These are phyloP conservation scores for Heliconius melpomene DNA, from an alignment of 1,140 invertebrate genomes.

Conservation along the genomic window DNA sequence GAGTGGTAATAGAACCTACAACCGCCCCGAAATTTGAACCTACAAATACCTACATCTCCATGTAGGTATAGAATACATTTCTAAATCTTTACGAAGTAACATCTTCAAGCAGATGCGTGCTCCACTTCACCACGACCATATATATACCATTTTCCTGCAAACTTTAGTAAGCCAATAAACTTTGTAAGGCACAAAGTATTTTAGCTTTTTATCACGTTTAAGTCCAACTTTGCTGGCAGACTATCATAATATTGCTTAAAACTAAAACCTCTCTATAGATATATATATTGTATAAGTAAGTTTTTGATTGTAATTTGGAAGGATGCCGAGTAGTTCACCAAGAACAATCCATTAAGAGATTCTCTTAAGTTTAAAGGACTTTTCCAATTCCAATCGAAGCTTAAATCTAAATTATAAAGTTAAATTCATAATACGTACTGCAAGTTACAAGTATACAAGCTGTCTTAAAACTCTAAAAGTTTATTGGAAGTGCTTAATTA, in stretches of 20 bases:
- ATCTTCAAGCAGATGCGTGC: not conserved
- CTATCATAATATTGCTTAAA: constrained; percentile 13
- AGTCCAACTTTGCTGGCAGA: not conserved
- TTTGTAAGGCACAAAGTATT: not conserved
- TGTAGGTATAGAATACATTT: not conserved
- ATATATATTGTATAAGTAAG: constrained; percentile 18
- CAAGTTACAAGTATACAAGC: constrained; percentile 37
- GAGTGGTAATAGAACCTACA: too few relatives aligned
- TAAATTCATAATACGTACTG: constrained; percentile 40
- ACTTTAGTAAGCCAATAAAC: not conserved
- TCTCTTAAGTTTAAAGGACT: constrained; percentile 38
- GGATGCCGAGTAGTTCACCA: constrained; percentile 39
- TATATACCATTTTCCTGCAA: constrained; percentile 1
- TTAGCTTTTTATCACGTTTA: constrained; percentile 4
- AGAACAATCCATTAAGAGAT: constrained; percentile 41
- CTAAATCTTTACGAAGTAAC: not conserved
- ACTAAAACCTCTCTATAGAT: constrained; percentile 21
- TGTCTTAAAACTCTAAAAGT: constrained; percentile 29
- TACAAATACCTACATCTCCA: not conserved
- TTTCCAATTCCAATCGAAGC: constrained; percentile 43
- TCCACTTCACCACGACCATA: not conserved
- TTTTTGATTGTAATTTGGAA: constrained; percentile 38
- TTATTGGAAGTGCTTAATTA: constrained; percentile 6
- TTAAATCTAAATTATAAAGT: constrained; percentile 43
- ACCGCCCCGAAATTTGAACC: not conserved